Conservation (phyloP, 2,113 vertebrate species). For the Gavialis gangeticus region DNA sequence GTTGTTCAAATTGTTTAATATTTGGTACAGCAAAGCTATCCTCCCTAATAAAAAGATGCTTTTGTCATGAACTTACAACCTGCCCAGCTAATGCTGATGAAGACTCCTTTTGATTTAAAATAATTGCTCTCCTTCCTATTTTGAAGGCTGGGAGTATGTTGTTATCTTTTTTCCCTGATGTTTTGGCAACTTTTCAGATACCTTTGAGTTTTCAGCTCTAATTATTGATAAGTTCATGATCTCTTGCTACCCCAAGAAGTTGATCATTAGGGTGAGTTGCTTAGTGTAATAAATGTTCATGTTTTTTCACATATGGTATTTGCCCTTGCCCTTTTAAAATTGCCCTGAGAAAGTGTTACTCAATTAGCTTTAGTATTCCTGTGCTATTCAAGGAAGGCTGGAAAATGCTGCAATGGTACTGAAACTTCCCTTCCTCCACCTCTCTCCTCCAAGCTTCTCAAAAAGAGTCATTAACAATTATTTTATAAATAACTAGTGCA, state of each 20-base stretch:
- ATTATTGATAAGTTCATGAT: neutral
- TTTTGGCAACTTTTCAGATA: neutral
- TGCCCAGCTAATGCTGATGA: neutral
- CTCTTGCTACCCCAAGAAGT: neutral
- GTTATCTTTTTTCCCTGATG: neutral
- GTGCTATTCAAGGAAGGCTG: accelerated
- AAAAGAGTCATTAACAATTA: neutral
- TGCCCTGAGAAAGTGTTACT: neutral
- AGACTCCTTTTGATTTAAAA: neutral
- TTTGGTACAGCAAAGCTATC: neutral
- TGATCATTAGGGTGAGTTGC: neutral
- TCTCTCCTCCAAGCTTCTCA: neutral
- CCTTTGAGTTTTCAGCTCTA: neutral
- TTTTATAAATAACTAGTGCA: neutral
- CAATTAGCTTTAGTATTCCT: neutral
- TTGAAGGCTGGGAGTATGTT: neutral
- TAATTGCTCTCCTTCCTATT: neutral
- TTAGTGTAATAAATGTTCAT: neutral
- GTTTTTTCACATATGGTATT: neutral
- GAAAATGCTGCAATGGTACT: neutral
- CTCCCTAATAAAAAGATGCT: neutral
- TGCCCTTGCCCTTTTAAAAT: neutral
- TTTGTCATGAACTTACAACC: neutral
- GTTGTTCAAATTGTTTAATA: neutral
- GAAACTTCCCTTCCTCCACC: neutral